A percentile compares a stretch with the other conserved stretches of the same genome.
phyloP scores from a whole-genome alignment of 2,113 vertebrate species.

The Clarias macrocephalus region DNA sequence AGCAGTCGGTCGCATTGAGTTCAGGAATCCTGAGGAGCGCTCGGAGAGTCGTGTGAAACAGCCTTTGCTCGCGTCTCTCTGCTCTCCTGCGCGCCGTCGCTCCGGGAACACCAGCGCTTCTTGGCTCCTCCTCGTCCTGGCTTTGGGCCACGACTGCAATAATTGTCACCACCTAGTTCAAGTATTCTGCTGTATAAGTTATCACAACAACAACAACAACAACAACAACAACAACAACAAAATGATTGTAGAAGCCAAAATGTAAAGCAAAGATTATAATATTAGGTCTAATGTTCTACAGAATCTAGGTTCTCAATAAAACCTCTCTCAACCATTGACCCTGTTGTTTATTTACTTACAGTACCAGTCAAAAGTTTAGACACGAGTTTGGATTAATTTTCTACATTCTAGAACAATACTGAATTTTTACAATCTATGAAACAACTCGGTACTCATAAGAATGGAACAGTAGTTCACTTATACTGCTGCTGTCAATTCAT shows the following conservation, averaged over 20 bases:
- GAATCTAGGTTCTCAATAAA: background rate
- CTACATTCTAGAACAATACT: too few species aligned
- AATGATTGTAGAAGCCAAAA: background rate
- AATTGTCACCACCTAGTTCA: background rate
- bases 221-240: background rate
- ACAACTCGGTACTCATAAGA: too few species aligned
- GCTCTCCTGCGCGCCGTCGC: background rate
- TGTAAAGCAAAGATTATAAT: background rate
- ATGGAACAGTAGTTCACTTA: too few species aligned
- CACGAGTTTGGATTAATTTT: too few species aligned
- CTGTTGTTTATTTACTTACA: background rate
- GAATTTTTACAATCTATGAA: too few species aligned
- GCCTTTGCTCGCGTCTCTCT: background rate
- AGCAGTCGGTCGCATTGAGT: slow-evolving; percentile 22
- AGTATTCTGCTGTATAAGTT: background rate
- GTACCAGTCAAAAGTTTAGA: too few species aligned
- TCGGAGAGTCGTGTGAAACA: too few species aligned
- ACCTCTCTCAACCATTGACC: background rate
- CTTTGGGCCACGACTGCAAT: background rate
- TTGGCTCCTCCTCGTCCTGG: slow-evolving; percentile 44
- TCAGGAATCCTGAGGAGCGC: slow-evolving; percentile 6
- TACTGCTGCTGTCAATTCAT: too few species aligned
- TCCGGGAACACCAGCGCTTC: slow-evolving; percentile 1
- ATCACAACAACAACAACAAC: background rate
- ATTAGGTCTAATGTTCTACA: background rate